Percentiles rank a stretch among this genome's conserved stretches.
phyloP scores from a whole-genome alignment of 1,140 invertebrate species.

The Caenorhabditis briggsae region DNA sequence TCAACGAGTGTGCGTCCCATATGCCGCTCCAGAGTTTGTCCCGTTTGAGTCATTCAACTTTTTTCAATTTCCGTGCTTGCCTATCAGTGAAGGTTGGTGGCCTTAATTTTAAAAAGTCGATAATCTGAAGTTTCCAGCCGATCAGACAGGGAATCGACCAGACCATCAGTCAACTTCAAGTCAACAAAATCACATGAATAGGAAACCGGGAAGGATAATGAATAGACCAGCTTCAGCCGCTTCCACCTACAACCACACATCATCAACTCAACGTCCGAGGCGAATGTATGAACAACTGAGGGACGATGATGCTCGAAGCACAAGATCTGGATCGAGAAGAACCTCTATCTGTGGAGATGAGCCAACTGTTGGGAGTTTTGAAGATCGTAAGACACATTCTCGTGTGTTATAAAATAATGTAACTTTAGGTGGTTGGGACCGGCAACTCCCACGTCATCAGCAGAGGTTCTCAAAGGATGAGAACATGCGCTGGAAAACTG shows the following conservation, averaged over 20 bases:
- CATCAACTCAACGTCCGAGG: background rate
- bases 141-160: background rate
- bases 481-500: conserved; percentile 5
- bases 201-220: background rate
- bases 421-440: background rate
- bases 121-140: background rate
- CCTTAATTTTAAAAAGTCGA: background rate
- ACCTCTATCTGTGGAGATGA: conserved; percentile 9
- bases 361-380: background rate
- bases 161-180: background rate
- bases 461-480: background rate
- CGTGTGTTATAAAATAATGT: background rate
- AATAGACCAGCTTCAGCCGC: background rate
- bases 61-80: background rate
- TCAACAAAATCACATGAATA: background rate
- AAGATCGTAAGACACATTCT: background rate
- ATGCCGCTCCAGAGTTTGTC: background rate
- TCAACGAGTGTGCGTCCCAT: background rate
- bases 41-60: background rate
- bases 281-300: conserved; percentile 7
- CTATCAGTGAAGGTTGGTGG: conserved; percentile 13
- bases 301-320: background rate
- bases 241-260: background rate
- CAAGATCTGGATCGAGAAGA: background rate
- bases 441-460: background rate